Evolutionary conservation across 2,113 vertebrate species (phyloP), one percentile per base, ranked within the genome.

Genomic region (Dermatemys mawii): DNA sequence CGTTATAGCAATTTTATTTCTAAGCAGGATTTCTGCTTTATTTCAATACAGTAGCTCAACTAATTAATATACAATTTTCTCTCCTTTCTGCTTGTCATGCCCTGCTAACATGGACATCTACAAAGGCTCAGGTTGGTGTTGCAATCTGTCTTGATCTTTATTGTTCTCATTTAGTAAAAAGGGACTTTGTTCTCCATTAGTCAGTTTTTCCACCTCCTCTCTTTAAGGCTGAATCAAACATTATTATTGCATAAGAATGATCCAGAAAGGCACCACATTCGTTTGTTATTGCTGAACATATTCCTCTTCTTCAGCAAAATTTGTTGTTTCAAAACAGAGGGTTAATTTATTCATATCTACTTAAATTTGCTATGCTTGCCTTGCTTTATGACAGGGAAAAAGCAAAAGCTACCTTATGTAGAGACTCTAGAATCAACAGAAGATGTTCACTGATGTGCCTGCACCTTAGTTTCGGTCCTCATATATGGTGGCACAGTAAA

Each of bases 81-180:
- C 98, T 98, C 98, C 97, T 98, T 99, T 98, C 98, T 98, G 98
- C 98, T 98, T 98, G 98, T 99, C 99, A 98, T 98, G 98, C 98
- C 98, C 98, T 99, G 99, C 99, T 99, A 99, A 99, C 98, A 98
- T 95, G 99, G 99, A 99, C 99, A 98, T 99, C 99, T 99, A 97
- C 99, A 98, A 99, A 99, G 99, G 99, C 99, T 99, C 99, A 99
- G 99, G 99, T 99, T 98, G 99, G 99, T 99, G 98, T 96, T 97
- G 97, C 98, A 98, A 98, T 99, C 98, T 99, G 97, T 98, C 98
- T 98, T 98, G 97, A 97, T 98, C 97, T 97, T 97, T 97, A 95
- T 90, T 97, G 96, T 98, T 98, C 94, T 97, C 87, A 93, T 98
- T 97, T 96, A 97, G 94, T 97, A 92, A 94, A 97, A 96, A 96